Base-by-base conservation (phyloP, 1,140 invertebrate genomes). In the Hormaphis cornu region DNA sequence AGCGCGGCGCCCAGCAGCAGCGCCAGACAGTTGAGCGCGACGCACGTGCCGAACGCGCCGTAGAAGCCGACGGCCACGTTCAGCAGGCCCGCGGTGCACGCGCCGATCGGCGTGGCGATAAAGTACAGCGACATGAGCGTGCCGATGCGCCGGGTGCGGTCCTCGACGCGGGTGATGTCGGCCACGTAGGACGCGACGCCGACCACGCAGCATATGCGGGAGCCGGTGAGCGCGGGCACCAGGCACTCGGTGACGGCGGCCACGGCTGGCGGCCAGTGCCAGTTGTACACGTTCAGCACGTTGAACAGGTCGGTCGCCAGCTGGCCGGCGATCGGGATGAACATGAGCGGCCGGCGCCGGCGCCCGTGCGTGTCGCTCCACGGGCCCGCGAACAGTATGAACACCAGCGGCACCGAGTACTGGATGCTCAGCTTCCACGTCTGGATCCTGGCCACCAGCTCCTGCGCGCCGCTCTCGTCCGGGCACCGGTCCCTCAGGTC, bases 281-380 rank as follows among this genome's bases (percentile, higher is more conserved):
- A 73, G 26, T 69, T 72, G 66, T 69, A 73, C 16, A 72, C 66
- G 35, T 72, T 70, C 8, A 70, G 20, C 22, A 70, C 28, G 35
- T 70, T 48, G 28, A 53, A 50, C 46, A 50, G 10, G 16, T 59
- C 42, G 12, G 71, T 72, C 24, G 71, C 14, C 18, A 73, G 50
- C n/a, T 73, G 69, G 16, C 73, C 73, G 6, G 58, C 22, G 18
- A 78, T 74, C 6, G 81, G 76, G 8, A 81, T 52, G 7, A 81
- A 72, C 52, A 83, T 75, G 0, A 80, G 76, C 7, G 79, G 71
- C 73, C 80, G 81, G 40, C 80, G 72, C 9, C 79, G 75, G 33
- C 70, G 66, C n/a, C 71, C 74, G 52, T 73, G 73, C 12, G 4
- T 75, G 33, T 71, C 74, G 52, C 53, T 75, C 73, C 54, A 79